These are phyloP conservation scores for Zaprionus obscuricornis DNA, from an alignment of 2,888 invertebrate genomes.

Conservation along the genomic window DNA sequence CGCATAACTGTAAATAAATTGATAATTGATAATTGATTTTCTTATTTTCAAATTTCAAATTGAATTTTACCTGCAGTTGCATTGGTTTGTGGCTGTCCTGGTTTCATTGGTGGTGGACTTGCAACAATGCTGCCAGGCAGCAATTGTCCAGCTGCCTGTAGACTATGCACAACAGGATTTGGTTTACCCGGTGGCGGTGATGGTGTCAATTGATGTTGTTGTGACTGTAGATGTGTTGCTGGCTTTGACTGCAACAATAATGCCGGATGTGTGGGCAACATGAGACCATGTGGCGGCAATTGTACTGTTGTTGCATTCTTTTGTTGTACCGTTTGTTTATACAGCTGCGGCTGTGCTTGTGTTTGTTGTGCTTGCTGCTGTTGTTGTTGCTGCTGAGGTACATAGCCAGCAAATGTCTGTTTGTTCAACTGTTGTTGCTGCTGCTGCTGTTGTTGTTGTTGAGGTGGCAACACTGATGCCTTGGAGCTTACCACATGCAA, in stretches of 20 bases:
- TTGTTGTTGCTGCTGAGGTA: constrained; percentile 37
- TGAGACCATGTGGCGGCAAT: constrained; percentile 70
- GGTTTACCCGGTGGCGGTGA: constrained; percentile 80
- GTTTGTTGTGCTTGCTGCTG: constrained; percentile 40
- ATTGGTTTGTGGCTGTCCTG: constrained; percentile 70
- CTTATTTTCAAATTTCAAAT: too few relatives aligned
- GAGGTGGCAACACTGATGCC: constrained; percentile 57
- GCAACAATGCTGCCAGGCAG: constrained; percentile 84
- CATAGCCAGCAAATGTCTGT: constrained; percentile 60
- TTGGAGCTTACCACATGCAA: constrained; percentile 80
- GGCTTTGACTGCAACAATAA: constrained; percentile 74
- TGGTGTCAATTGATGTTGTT: constrained; percentile 73
- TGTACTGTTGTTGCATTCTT: constrained; percentile 63
- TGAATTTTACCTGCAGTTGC: constrained; percentile 82
- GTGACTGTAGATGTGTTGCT: constrained; percentile 77
- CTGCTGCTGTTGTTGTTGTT: constrained; percentile 42
- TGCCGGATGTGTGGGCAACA: constrained; percentile 68
- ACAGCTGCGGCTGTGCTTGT: constrained; percentile 66
- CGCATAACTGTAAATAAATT: constrained; percentile 80
- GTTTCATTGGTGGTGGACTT: constrained; percentile 84
- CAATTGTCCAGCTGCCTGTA: constrained; percentile 81
- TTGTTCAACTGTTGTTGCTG: constrained; percentile 50
- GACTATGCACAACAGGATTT: constrained; percentile 78
- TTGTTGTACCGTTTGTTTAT: constrained; percentile 65
- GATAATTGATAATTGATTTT: too few relatives aligned